Base-by-base conservation (phyloP, 1,140 invertebrate species). In the Leptopilina boulardi region DNA sequence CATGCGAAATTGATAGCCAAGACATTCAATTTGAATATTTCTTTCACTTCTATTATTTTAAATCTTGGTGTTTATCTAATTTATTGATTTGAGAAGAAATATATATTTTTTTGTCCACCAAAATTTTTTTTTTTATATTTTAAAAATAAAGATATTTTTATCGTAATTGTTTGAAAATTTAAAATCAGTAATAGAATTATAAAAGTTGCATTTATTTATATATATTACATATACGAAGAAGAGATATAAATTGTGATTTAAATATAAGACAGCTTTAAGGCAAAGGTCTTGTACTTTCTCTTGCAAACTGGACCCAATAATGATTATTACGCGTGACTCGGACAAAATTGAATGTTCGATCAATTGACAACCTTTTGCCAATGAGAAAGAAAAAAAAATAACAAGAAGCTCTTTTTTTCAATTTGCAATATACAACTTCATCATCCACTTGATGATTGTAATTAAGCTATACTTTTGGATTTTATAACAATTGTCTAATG, bases 291-390 rank as follows among this genome's bases (percentile, higher is more conserved):
- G 73, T 83, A 87, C 86, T 87, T 87, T 87, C 86, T 87, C 85
- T 87, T 74, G 74, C 75, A 59, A 76, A 73, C 77, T 66, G 73
- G 72, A 71, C 79, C 83, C 78, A 72, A 85, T 81, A 87, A 81
- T 80, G 85, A 86, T 86, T 87, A 86, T 84, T 84, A 85, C 85
- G 80, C 84, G 80, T 85, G 85, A 85, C 84, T 86, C 82, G 80
- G n/a, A 71, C 77, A 80, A 82, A 83, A 86, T 74, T 80, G 11
- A 30, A 66, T 26, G 56, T 23, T 66, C 56, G 10, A n/a, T 26
- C 19, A 23, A 66, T 66, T 59, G 54, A 13, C 54, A 23, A 59
- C 54, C 54, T 59, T 66, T 66, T 15, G 56, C 21, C 56, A 30
- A 2, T 0, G 5, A 6, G 19, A 56, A 56, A 56, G 21, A 23